Conservation (phyloP, 2,113 vertebrate genomes). For the Myotis yumanensis region DNA sequence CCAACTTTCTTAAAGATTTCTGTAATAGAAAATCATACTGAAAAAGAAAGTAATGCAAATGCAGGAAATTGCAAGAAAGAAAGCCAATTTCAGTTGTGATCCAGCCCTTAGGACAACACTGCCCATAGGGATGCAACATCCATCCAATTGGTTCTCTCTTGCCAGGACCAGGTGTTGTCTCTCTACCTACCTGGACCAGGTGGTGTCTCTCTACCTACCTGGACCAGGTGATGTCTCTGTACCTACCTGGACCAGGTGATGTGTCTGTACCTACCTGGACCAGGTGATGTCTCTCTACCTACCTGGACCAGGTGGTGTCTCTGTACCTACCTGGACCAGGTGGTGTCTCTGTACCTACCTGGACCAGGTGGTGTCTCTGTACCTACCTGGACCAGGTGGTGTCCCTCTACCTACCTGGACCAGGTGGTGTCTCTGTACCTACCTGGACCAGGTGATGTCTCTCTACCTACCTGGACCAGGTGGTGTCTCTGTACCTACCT, state of each 20-base stretch:
- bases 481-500: too few species aligned
- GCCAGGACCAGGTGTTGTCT: background rate
- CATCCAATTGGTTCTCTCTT: background rate
- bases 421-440: background rate
- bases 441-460: too few species aligned
- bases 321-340: background rate
- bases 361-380: background rate
- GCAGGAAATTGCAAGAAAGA: background rate
- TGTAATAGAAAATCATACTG: background rate
- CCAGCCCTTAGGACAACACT: background rate
- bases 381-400: too few species aligned
- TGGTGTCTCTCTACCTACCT: background rate
- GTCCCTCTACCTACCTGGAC: background rate
- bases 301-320: background rate
- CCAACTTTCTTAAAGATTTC: background rate
- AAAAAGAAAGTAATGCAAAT: background rate
- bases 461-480: too few species aligned
- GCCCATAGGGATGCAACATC: rapidly evolving
- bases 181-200: too few species aligned
- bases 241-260: too few species aligned
- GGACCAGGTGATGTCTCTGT: background rate
- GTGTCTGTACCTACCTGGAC: too few species aligned
- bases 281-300: background rate
- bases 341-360: background rate
- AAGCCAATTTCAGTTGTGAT: background rate